Evolutionary conservation across 1,140 invertebrate species (phyloP).

Genomic region (Neodiprion pinetum): DNA sequence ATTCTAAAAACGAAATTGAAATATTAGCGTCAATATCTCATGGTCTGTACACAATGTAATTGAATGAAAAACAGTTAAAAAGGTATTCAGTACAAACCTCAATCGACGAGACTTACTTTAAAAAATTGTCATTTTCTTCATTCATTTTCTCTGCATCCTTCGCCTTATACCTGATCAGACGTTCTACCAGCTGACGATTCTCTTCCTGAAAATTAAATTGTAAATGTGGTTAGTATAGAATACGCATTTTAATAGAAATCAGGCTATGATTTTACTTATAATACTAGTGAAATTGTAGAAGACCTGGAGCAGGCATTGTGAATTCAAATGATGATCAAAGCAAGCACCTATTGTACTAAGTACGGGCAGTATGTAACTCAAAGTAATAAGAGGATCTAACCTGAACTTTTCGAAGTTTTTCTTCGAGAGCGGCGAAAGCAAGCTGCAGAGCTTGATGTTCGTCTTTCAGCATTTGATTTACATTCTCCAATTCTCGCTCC

Average conservation of each 20-base stretch:
- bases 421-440: conserved; percentile 87
- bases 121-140: conserved; percentile 91
- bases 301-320: neutral
- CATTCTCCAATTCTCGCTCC: conserved; percentile 74
- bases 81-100: conserved; percentile 11
- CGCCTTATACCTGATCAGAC: conserved; percentile 89
- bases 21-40: too few relatives aligned
- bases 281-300: too few relatives aligned
- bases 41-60: neutral
- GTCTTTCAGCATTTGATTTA: conserved; percentile 90
- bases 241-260: conserved; percentile 9
- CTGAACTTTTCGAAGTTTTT: conserved; percentile 85
- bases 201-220: conserved; percentile 75
- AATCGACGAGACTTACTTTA: conserved; percentile 71
- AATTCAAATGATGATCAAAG: too few relatives aligned
- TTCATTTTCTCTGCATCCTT: conserved; percentile 95
- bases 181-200: conserved; percentile 85
- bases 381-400: conserved; percentile 50
- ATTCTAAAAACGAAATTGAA: too few relatives aligned
- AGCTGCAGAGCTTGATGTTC: conserved; percentile 94
- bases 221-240: neutral
- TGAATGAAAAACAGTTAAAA: conserved; percentile 14
- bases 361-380: too few relatives aligned
- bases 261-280: conserved; percentile 3
- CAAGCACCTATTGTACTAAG: too few relatives aligned